These are phyloP conservation scores for Spermophilus dauricus DNA, from an alignment of 2,113 vertebrate species.

Conservation along the genomic window DNA sequence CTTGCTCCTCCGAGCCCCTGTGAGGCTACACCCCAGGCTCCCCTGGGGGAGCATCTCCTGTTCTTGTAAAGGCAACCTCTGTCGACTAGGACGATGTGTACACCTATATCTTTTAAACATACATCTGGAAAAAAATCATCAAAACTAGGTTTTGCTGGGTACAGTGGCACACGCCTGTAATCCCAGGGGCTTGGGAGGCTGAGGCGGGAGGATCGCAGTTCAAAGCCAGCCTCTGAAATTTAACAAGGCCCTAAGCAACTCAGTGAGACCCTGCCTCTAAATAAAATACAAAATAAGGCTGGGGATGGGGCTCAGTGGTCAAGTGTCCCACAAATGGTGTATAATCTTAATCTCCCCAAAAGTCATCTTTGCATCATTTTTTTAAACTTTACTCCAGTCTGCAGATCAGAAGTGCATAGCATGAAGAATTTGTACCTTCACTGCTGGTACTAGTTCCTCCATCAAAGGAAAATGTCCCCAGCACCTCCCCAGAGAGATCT, in stretches of 20 bases:
- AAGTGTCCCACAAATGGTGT: neutral
- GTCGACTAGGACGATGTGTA: neutral
- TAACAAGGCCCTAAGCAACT: too few relatives aligned
- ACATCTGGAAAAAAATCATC: neutral
- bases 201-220: too few relatives aligned
- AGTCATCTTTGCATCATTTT: conserved; percentile 14
- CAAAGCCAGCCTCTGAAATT: too few relatives aligned
- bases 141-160: neutral
- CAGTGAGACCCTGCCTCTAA: too few relatives aligned
- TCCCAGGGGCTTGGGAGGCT: too few relatives aligned
- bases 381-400: neutral
- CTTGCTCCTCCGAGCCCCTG: neutral
- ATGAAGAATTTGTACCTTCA: neutral
- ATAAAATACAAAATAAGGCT: too few relatives aligned
- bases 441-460: neutral
- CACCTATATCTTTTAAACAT: neutral
- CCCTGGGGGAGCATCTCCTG: neutral
- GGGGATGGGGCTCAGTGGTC: too few relatives aligned
- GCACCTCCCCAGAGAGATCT: neutral
- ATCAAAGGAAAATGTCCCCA: accelerated
- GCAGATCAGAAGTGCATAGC: neutral
- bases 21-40: neutral
- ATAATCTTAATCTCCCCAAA: neutral
- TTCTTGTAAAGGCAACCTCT: neutral
- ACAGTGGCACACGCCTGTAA: too few relatives aligned